Evolutionary conservation across 2,797 vertebrate genomes (phyloP).

Genomic region (Nannoperca australis): DNA sequence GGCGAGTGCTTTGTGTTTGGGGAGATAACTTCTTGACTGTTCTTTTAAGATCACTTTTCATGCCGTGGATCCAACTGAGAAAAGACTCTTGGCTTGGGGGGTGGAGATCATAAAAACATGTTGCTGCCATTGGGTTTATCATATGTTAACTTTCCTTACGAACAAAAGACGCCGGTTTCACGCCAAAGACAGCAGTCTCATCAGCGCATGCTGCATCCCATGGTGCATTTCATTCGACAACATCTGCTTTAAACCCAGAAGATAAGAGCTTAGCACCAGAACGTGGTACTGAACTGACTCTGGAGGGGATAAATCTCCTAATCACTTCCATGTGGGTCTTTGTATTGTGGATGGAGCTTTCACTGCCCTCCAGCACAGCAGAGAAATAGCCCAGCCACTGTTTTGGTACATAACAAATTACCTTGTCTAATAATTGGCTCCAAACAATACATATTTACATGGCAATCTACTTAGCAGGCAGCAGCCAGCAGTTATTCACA

Average conservation of each 20-base stretch:
- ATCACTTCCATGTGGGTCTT: slow-evolving; percentile 65
- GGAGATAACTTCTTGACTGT: background rate
- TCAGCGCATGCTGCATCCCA: background rate
- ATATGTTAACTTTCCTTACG: slow-evolving; percentile 1
- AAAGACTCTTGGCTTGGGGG: background rate
- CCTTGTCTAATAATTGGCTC: slow-evolving; percentile 33
- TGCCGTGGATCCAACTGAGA: background rate
- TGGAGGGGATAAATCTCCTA: slow-evolving; percentile 36
- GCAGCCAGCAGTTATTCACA: slow-evolving; percentile 20
- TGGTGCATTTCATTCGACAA: slow-evolving; percentile 30
- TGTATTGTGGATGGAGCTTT: slow-evolving; percentile 21
- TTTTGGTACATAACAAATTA: slow-evolving; percentile 32
- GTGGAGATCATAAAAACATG: slow-evolving; percentile 5
- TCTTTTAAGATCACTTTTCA: background rate
- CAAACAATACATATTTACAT: slow-evolving; percentile 33
- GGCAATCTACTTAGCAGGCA: slow-evolving; percentile 19
- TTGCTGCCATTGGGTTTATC: background rate
- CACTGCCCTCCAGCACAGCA: slow-evolving; percentile 23
- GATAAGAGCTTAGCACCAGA: slow-evolving; percentile 49
- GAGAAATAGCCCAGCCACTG: slow-evolving; percentile 30
- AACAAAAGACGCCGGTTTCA: slow-evolving; percentile 12
- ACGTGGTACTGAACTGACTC: slow-evolving; percentile 44
- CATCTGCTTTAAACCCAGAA: slow-evolving; percentile 45
- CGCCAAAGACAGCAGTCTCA: slow-evolving; percentile 4
- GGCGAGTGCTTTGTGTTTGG: slow-evolving; percentile 2